Evolutionary conservation across 1,140 invertebrate species (phyloP), one percentile per base, ranked within the genome.

Genomic region (Hyposmocoma kahamanoa): DNA sequence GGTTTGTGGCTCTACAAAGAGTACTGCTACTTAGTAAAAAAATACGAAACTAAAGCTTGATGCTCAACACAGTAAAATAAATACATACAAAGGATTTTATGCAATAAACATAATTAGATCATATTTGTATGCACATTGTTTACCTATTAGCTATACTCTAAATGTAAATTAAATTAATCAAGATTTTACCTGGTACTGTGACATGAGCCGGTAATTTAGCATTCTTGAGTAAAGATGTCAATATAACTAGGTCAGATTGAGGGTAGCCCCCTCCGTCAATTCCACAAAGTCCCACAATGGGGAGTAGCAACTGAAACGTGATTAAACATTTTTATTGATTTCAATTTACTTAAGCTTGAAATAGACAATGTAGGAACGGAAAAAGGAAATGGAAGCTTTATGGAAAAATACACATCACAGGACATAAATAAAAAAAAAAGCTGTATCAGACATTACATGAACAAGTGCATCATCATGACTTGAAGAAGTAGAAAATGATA

Each of bases 191-290:
- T 56, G 77, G 45, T 47, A 67, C 67, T 65, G 64, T 70, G 15
- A 74, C 70, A 71, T 79, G 69, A 32, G 79, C 61, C 26, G 84
- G 76, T 49, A 83, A 54, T 44, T 86, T 83, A 13, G 86, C 77
- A 72, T 74, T 83, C 49, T 87, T 87, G 34, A 87, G 58, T 22
- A 86, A 58, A 15, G 78, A 78, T 18, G 77, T 77, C 62, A 87
- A 64, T 19, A 84, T 77, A n/a, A 80, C 74, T 45, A 84, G 51
- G 56, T 87, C 83, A n/a, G 83, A 73, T 56, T 84, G 84, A 18
- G 80, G 73, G 41, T 82, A 81, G 13, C 68, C 75, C 10, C 78
- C 74, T 6, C 72, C 77, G n/a, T 87, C 86, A 49, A 81, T 73
- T 2, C 80, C 79, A 56, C 84, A 87, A 20, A 87, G 57, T 30